These are phyloP conservation scores for Sylvia atricapilla DNA, from an alignment of 2,113 vertebrate genomes.

Conservation along the genomic window DNA sequence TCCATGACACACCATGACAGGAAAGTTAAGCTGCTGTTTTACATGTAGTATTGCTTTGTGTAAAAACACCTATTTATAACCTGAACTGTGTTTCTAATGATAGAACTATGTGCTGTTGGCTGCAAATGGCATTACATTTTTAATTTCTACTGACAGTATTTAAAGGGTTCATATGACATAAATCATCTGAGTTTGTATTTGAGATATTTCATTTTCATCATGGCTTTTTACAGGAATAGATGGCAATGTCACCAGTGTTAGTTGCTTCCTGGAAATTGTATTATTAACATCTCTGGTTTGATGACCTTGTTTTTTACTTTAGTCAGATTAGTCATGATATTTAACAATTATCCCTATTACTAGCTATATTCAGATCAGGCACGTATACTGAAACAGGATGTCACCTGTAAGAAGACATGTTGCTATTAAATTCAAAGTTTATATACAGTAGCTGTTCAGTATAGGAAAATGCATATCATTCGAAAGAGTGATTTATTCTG, in stretches of 20 bases:
- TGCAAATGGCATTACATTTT: background rate
- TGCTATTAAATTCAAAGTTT: background rate
- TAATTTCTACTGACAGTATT: background rate
- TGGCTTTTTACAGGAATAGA: constrained; percentile 39
- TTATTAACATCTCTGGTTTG: background rate
- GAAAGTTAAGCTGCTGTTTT: background rate
- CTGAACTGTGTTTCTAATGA: background rate
- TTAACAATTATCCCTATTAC: background rate
- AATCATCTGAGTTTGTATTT: constrained; percentile 8
- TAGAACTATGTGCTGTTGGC: background rate
- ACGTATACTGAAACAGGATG: background rate
- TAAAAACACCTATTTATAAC: background rate
- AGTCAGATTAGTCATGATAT: background rate
- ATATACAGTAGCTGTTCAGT: background rate
- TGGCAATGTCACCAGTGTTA: background rate
- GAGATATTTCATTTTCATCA: constrained; percentile 23
- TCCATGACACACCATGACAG: too few relatives aligned
- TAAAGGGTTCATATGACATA: background rate
- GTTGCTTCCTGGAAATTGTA: background rate
- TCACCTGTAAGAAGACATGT: background rate
- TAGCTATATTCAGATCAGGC: background rate
- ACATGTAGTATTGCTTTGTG: background rate
- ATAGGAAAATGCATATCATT: background rate
- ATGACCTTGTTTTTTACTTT: background rate
- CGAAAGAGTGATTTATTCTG: background rate